These are phyloP conservation scores for Chionis minor DNA, from an alignment of 2,113 vertebrate genomes.

Conservation along the genomic window DNA sequence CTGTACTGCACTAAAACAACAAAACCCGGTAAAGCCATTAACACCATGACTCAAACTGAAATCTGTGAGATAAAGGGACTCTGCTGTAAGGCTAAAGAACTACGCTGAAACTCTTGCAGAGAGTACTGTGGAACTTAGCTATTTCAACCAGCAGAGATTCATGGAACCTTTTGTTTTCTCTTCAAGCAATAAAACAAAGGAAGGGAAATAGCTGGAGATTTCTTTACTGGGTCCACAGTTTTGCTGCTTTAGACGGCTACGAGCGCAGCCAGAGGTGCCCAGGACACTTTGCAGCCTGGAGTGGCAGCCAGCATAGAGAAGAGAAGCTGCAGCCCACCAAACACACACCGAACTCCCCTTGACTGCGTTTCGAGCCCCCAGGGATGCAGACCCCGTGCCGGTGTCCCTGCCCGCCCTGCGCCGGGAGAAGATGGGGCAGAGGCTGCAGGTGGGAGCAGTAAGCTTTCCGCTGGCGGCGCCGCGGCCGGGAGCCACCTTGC, in stretches of 20 bases:
- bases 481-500: neutral
- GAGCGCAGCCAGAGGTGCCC: neutral
- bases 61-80: neutral
- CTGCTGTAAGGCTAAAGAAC: neutral
- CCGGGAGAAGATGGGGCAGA: neutral
- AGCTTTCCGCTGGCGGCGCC: neutral
- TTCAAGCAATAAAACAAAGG: neutral
- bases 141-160: neutral
- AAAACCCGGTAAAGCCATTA: slow-evolving; percentile 14
- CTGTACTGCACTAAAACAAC: neutral
- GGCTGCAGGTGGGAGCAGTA: fast-evolving
- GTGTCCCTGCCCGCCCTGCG: fast-evolving
- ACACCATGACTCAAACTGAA: neutral
- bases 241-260: neutral
- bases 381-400: fast-evolving
- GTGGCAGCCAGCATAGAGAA: neutral
- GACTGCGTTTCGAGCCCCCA: fast-evolving
- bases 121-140: neutral
- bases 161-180: neutral
- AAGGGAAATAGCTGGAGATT: neutral
- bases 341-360: neutral
- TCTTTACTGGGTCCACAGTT: neutral
- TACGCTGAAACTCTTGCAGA: neutral
- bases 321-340: neutral
- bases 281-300: neutral